Conservation (phyloP, 1,140 invertebrate species). For the Argopecten irradians region DNA sequence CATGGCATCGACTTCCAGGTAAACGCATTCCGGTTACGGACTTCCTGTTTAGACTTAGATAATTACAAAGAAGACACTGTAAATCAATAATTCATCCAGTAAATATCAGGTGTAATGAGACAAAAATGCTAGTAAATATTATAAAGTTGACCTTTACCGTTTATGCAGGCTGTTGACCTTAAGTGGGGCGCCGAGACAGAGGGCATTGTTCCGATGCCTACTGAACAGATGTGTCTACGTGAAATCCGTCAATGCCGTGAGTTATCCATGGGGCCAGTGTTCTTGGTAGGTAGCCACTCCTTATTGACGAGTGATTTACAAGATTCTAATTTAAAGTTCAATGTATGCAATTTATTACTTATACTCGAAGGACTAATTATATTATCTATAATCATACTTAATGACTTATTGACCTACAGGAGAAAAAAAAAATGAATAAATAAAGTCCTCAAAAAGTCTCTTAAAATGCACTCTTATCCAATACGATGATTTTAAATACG, state of each 20-base stretch:
- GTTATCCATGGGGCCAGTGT: constrained; percentile 96
- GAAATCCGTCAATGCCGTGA: constrained; percentile 97
- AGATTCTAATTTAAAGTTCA: no score
- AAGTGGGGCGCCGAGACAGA: constrained; percentile 93
- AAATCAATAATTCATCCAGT: not conserved
- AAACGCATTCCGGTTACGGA: constrained; percentile 54
- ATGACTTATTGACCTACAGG: no score
- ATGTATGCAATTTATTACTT: no score
- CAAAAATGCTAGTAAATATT: not conserved
- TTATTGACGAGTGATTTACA: not conserved
- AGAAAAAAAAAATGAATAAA: no score
- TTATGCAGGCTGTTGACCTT: constrained; percentile 94
- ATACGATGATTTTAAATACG: no score
- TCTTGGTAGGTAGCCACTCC: constrained; percentile 76
- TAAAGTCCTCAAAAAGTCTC: no score
- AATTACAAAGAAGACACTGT: not conserved
- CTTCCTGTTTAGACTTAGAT: no score
- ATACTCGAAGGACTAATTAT: no score
- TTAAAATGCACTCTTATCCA: no score
- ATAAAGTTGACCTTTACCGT: not conserved
- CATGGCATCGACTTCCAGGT: constrained; percentile 98
- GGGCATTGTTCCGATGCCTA: constrained; percentile 98
- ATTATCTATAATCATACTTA: no score
- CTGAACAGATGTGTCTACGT: constrained; percentile 94
- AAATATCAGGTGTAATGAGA: not conserved